Evolutionary conservation across 2,888 invertebrate species (phyloP).

Genomic region (Polia nebulosa): DNA sequence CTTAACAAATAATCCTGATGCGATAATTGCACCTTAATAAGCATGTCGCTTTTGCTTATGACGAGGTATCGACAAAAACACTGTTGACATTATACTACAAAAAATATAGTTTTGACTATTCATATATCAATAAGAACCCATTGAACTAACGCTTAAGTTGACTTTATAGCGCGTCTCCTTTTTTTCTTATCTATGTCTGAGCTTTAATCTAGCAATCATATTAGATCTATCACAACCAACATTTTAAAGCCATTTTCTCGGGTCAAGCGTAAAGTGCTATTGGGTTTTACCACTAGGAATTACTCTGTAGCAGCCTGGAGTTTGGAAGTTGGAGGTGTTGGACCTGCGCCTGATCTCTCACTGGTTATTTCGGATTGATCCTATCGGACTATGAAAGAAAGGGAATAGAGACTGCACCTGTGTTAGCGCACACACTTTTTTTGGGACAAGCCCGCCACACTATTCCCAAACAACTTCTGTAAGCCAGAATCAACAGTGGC

Average conservation of each 20-base stretch:
- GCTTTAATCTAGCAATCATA: not conserved
- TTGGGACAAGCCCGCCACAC: too few species aligned
- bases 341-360: too few species aligned
- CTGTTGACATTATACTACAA: not conserved
- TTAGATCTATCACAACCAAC: not conserved
- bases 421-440: too few species aligned
- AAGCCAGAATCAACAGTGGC: too few species aligned
- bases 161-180: not conserved
- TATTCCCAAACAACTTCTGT: too few species aligned
- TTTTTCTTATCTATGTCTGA: not conserved
- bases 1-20: conserved; percentile 54
- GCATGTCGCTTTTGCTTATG: conserved; percentile 6
- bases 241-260: not conserved
- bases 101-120: not conserved
- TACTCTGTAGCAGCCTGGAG: too few species aligned
- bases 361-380: too few species aligned
- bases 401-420: too few species aligned
- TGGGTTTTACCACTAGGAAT: too few species aligned
- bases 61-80: conserved; percentile 15
- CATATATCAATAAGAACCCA: not conserved
- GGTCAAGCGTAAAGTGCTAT: too few species aligned
- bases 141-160: not conserved
- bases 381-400: too few species aligned
- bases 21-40: conserved; percentile 48
- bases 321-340: too few species aligned